Evolutionary conservation across 92 coral and sea anemone genomes (phyloP).

Genomic region (Epizoanthus illoricatus): DNA sequence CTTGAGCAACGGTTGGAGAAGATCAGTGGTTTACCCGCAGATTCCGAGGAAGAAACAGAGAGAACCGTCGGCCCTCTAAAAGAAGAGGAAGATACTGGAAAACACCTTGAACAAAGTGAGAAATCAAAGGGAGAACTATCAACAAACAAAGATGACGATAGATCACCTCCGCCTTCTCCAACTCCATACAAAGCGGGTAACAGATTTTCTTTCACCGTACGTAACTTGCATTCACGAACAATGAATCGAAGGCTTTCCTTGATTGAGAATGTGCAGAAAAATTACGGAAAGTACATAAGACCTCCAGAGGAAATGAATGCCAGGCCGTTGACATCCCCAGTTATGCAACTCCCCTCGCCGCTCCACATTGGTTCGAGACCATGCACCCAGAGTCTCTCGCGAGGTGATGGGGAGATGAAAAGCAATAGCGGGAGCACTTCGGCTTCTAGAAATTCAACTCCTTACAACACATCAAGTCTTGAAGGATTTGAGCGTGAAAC

Average conservation of each 20-base stretch:
- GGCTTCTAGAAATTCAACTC: conserved; percentile 7
- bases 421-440: neutral
- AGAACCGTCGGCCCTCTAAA: neutral
- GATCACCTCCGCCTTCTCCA: neutral
- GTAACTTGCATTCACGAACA: conserved; percentile 16
- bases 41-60: conserved; percentile 22
- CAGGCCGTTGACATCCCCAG: conserved; percentile 24
- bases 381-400: neutral
- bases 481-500: conserved; percentile 17
- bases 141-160: neutral
- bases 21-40: neutral
- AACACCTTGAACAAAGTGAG: neutral
- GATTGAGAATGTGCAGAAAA: conserved; percentile 36
- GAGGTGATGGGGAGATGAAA: neutral
- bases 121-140: neutral
- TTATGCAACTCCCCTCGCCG: neutral
- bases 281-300: conserved; percentile 30
- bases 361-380: neutral
- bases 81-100: neutral
- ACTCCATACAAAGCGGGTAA: conserved; percentile 3
- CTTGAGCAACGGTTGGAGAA: conserved; percentile 15
- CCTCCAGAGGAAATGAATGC: conserved; percentile 17
- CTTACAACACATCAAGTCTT: conserved; percentile 6
- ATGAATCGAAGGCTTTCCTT: conserved; percentile 23
- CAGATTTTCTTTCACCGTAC: conserved; percentile 21